Percentiles rank a stretch among this genome's conserved stretches.
These are phyloP conservation scores for Drosophila truncata DNA, from an alignment of 1,140 invertebrate species.

Conservation along the genomic window DNA sequence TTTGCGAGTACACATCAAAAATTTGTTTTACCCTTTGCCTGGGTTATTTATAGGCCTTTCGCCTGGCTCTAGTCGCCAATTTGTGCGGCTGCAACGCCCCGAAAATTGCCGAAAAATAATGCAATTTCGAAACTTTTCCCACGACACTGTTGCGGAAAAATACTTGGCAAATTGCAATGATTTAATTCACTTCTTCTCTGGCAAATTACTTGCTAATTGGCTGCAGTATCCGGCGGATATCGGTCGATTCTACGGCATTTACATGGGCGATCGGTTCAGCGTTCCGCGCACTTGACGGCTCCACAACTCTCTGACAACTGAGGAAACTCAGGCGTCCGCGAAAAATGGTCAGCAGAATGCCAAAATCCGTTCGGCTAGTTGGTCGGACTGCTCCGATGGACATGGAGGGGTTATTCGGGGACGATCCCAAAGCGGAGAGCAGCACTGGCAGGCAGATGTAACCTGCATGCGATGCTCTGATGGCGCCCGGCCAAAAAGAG, in stretches of 20 bases:
- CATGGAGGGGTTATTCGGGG: slow-evolving; percentile 30
- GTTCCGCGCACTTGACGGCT: slow-evolving; percentile 70
- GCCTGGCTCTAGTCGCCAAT: slow-evolving; percentile 50
- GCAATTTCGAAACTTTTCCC: slow-evolving; percentile 64
- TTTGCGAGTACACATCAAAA: slow-evolving; percentile 46
- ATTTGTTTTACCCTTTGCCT: slow-evolving; percentile 57
- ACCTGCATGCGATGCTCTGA: slow-evolving; percentile 32
- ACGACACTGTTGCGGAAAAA: slow-evolving; percentile 13
- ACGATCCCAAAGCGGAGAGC: slow-evolving; percentile 13
- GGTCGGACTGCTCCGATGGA: slow-evolving; percentile 27
- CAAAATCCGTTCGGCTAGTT: slow-evolving; percentile 58
- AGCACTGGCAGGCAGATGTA: slow-evolving; percentile 50
- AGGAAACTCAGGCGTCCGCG: slow-evolving; percentile 75
- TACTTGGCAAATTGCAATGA: slow-evolving; percentile 51
- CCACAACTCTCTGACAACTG: slow-evolving; percentile 71
- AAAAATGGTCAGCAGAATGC: slow-evolving; percentile 70
- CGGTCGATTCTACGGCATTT: slow-evolving; percentile 5
- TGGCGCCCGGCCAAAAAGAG: slow-evolving; percentile 58
- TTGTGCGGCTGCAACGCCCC: slow-evolving; percentile 34
- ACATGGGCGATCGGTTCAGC: slow-evolving; percentile 33
- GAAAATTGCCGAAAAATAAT: slow-evolving; percentile 19
- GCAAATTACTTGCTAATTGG: slow-evolving; percentile 30
- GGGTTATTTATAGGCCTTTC: slow-evolving; percentile 67
- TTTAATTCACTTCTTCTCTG: slow-evolving; percentile 47
- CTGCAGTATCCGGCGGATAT: slow-evolving; percentile 32